Conservation (phyloP, 2,888 invertebrate species). For the Cinara cedri region DNA sequence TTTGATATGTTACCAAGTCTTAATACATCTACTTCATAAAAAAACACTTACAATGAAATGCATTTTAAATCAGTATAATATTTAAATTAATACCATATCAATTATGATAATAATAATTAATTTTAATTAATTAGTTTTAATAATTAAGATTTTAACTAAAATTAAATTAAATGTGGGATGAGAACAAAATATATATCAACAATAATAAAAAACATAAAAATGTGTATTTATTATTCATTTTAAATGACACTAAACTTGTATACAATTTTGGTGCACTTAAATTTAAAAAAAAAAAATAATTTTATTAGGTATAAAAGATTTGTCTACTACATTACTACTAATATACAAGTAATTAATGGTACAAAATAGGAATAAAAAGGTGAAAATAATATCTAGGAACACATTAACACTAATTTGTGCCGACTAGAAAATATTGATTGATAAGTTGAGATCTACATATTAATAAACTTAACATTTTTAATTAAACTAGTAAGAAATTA, state of each 20-base stretch:
- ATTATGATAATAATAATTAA: neutral
- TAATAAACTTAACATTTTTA: neutral
- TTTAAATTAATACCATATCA: neutral
- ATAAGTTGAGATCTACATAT: conserved; percentile 39
- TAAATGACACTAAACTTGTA: conserved; percentile 21
- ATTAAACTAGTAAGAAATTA: neutral
- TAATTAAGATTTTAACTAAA: too few relatives aligned
- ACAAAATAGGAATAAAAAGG: conserved; percentile 32
- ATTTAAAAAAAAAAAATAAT: conserved; percentile 12
- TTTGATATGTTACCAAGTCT: too few relatives aligned
- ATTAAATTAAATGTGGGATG: neutral
- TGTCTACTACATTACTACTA: neutral
- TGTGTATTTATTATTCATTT: conserved; percentile 42
- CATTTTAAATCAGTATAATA: too few relatives aligned
- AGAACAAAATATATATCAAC: neutral
- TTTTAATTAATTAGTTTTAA: too few relatives aligned
- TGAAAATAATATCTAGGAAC: conserved; percentile 27
- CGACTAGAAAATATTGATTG: conserved; percentile 43
- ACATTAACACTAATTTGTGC: conserved; percentile 30
- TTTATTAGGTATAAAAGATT: conserved; percentile 3
- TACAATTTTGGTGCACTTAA: conserved; percentile 32
- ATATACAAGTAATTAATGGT: conserved; percentile 10
- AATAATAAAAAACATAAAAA: conserved; percentile 1
- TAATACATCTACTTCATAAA: too few relatives aligned
- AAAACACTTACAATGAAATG: too few relatives aligned